Conservation (phyloP, 2,888 invertebrate genomes). For the Gymnosoma rotundatum region DNA sequence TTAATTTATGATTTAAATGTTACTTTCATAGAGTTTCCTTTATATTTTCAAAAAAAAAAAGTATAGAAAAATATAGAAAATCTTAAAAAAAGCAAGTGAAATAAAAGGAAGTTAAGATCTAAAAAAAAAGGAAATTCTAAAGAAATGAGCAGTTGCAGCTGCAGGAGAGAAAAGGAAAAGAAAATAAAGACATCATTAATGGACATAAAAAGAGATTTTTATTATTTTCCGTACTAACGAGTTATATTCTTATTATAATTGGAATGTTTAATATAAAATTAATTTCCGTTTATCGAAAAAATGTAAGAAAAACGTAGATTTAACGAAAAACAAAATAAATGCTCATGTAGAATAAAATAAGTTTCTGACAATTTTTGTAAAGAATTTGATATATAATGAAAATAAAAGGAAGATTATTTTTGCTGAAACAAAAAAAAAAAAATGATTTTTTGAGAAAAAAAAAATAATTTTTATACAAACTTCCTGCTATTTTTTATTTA, state of each 20-base stretch:
- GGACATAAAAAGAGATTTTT: neutral
- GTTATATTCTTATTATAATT: constrained; percentile 60
- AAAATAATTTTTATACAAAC: too few species aligned
- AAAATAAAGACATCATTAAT: constrained; percentile 1
- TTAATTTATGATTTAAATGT: constrained; percentile 46
- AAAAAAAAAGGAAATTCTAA: constrained; percentile 8
- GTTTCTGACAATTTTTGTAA: too few species aligned
- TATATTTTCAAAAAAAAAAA: neutral
- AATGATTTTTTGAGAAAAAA: too few species aligned
- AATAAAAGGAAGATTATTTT: too few species aligned
- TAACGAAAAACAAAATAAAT: neutral
- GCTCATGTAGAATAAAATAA: too few species aligned
- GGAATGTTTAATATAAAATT: constrained; percentile 53
- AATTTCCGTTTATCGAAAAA: constrained; percentile 36
- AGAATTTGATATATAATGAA: too few species aligned
- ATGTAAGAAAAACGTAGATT: neutral
- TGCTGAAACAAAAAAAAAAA: too few species aligned
- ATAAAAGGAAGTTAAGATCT: constrained; percentile 10
- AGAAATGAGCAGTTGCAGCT: constrained; percentile 5
- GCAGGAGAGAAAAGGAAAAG: neutral
- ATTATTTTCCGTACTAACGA: constrained; percentile 52
- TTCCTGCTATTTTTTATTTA: too few species aligned
- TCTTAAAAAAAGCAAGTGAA: neutral
- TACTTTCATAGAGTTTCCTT: neutral
- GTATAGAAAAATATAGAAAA: neutral